These are phyloP conservation scores for Chinchilla lanigera DNA, from an alignment of 2,113 vertebrate species.

Conservation along the genomic window DNA sequence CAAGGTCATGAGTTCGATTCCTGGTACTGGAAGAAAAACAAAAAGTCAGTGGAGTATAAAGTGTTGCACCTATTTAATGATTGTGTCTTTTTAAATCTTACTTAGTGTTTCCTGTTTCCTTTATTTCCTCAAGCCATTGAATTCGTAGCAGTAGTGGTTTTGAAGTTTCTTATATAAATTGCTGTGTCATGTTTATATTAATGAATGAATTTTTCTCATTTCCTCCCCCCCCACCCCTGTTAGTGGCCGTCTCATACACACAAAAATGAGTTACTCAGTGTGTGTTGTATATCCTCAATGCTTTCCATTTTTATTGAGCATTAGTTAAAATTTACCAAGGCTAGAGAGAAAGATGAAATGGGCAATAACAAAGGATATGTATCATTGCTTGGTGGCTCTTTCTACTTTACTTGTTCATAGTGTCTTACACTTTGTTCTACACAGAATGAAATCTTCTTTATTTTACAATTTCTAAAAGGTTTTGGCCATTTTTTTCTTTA, in stretches of 20 bases:
- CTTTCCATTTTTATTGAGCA: not conserved
- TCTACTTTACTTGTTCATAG: constrained; percentile 19
- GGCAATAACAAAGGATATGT: not conserved
- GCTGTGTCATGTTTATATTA: not conserved
- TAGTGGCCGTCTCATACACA: not conserved
- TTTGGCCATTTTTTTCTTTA: constrained; percentile 15
- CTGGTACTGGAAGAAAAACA: too few species aligned
- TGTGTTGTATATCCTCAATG: not conserved
- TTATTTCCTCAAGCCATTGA: not conserved
- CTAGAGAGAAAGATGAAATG: not conserved
- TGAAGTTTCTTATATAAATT: constrained; percentile 27
- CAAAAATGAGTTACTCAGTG: not conserved
- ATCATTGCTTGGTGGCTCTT: not conserved
- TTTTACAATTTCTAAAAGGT: not conserved
- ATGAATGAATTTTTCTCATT: not conserved
- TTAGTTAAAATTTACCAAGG: constrained; percentile 18
- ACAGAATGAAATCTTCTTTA: not conserved
- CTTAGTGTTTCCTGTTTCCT: not conserved
- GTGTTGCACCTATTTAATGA: not conserved
- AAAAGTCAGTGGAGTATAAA: too few species aligned
- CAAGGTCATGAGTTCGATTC: too few species aligned
- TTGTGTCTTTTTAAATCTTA: not conserved
- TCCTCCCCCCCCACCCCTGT: not conserved
- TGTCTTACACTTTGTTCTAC: not conserved
- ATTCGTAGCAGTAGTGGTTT: not conserved